A percentile compares a stretch with the other conserved stretches of the same genome.
Conservation (phyloP, 2,113 vertebrate genomes). For the Bagarius yarrelli region DNA sequence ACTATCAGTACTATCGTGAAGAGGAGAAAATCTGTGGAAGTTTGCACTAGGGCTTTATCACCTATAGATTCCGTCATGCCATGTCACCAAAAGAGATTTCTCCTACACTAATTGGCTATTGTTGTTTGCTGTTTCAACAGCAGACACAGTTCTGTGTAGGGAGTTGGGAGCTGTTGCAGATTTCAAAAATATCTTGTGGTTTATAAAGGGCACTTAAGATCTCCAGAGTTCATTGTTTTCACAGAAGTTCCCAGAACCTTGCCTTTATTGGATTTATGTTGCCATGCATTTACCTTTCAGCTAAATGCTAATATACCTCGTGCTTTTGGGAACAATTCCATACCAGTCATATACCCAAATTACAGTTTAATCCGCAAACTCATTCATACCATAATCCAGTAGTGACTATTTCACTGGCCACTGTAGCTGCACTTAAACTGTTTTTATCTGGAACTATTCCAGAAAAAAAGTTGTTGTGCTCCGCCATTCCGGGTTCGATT, state of each 20-base stretch:
- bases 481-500: too few relatives aligned
- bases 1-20: background rate
- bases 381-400: slow-evolving; percentile 13
- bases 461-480: too few relatives aligned
- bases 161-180: background rate
- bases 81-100: background rate
- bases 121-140: background rate
- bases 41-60: background rate
- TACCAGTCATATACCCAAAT: background rate
- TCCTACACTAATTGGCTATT: background rate
- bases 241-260: slow-evolving; percentile 1
- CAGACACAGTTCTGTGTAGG: too few relatives aligned
- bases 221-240: background rate
- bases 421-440: background rate
- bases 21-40: too few relatives aligned
- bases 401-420: background rate
- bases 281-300: background rate
- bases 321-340: slow-evolving; percentile 10
- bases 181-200: background rate
- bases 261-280: background rate
- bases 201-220: background rate
- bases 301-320: background rate
- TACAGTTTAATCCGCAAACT: background rate
- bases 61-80: background rate
- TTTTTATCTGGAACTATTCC: slow-evolving; percentile 3